A percentile compares a stretch with the other conserved stretches of the same genome.
These are phyloP conservation scores for Cheilosia pagana DNA, from an alignment of 2,888 invertebrate genomes.

Conservation along the genomic window DNA sequence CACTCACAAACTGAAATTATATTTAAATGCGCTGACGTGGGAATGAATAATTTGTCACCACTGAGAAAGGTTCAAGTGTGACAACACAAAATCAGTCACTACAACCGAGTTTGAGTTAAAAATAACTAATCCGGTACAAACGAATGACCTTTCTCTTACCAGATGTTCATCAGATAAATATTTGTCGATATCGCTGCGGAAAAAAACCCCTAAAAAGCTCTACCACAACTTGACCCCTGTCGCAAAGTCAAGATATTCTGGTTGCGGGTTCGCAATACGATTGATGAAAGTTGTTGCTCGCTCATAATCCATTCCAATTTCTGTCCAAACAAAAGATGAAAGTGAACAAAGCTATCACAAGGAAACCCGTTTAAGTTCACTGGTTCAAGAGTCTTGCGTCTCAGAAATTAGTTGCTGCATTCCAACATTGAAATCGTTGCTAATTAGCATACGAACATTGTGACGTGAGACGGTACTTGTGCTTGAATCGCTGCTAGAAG, in stretches of 20 bases:
- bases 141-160: slow-evolving; percentile 36
- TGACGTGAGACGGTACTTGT: slow-evolving; percentile 16
- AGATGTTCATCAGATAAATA: slow-evolving; percentile 4
- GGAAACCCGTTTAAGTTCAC: slow-evolving; percentile 18
- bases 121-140: neutral
- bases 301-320: neutral
- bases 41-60: neutral
- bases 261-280: neutral
- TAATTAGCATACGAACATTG: slow-evolving; percentile 44
- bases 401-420: slow-evolving; percentile 6
- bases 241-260: neutral
- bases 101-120: too few species aligned
- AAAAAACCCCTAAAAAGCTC: slow-evolving; percentile 4
- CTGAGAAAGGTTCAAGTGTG: neutral
- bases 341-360: neutral
- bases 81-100: too few species aligned
- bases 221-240: slow-evolving; percentile 5
- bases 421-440: neutral
- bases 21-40: slow-evolving; percentile 5
- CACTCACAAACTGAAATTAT: neutral
- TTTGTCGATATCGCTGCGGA: neutral
- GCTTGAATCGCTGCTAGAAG: slow-evolving; percentile 18
- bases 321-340: slow-evolving; percentile 19
- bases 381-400: neutral
- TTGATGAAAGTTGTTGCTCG: slow-evolving; percentile 6